Percentiles rank a stretch among this genome's conserved stretches.
These are phyloP conservation scores for Propithecus coquereli DNA, from an alignment of 2,113 vertebrate genomes.

Conservation along the genomic window DNA sequence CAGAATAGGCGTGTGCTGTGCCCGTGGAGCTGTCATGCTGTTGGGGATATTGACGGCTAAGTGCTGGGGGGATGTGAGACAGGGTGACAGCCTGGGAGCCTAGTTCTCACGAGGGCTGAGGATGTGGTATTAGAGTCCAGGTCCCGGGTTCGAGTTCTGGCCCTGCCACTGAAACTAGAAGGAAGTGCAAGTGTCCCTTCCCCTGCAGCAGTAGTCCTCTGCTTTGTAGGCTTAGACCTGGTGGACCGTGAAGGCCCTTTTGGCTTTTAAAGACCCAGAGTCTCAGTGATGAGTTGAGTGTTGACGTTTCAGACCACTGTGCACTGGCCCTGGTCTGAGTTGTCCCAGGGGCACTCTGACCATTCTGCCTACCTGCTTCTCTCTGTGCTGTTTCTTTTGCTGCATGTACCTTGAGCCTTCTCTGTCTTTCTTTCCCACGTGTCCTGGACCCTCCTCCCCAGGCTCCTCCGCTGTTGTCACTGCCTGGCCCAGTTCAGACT, in stretches of 20 bases:
- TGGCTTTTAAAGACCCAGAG: neutral
- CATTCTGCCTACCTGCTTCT: neutral
- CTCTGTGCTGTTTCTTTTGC: neutral
- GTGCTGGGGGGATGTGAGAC: neutral
- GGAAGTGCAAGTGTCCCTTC: accelerated
- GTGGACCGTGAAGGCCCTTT: neutral
- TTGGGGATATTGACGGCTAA: neutral
- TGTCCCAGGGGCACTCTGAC: neutral
- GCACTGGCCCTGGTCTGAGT: too few species aligned
- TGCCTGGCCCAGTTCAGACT: neutral
- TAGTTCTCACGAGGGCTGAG: neutral
- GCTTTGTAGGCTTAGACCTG: neutral
- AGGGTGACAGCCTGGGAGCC: neutral
- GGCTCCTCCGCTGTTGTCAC: neutral
- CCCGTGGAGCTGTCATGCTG: neutral
- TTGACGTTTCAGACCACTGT: neutral
- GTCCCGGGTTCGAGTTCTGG: neutral
- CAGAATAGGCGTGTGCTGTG: neutral
- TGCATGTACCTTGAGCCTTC: neutral
- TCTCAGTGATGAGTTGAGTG: neutral
- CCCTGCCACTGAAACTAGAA: neutral
- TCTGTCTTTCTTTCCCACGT: neutral
- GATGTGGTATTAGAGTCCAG: neutral
- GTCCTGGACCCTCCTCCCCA: neutral
- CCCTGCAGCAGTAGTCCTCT: neutral